Conservation (phyloP, 2,888 invertebrate genomes). For the Drosophila aldrichi region DNA sequence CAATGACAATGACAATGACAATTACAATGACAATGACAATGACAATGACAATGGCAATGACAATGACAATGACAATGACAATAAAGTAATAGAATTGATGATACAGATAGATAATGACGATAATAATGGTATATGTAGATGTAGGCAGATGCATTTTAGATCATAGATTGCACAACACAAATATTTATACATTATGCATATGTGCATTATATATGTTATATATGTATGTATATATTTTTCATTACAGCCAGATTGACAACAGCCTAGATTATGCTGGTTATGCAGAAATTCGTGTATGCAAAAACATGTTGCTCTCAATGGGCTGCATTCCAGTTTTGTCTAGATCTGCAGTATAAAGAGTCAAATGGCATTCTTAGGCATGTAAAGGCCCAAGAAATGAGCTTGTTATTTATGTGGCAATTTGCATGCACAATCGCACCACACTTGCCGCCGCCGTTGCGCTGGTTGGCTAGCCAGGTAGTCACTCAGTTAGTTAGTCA, state of each 20-base stretch:
- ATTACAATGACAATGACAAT: neutral
- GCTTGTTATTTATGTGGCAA: constrained; percentile 34
- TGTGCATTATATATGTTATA: neutral
- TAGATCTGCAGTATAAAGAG: neutral
- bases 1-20: neutral
- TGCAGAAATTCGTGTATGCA: neutral
- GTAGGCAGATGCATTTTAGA: no score
- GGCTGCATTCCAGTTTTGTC: constrained; percentile 1
- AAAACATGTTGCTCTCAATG: neutral
- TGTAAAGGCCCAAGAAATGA: constrained; percentile 9
- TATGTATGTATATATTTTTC: neutral
- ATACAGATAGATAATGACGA: neutral
- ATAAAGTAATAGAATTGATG: neutral
- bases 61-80: neutral
- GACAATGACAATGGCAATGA: neutral
- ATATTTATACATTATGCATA: neutral
- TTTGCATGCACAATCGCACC: constrained; percentile 37
- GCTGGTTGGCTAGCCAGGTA: constrained; percentile 3
- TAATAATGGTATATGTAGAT: neutral
- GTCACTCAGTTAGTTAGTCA: neutral
- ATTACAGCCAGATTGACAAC: neutral
- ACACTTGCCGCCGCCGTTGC: constrained; percentile 11
- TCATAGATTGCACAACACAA: neutral
- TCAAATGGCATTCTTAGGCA: constrained; percentile 10
- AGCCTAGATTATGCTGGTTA: neutral